Evolutionary conservation across 2,797 vertebrate genomes (phyloP).

Genomic region (Acipenser transmontanus): DNA sequence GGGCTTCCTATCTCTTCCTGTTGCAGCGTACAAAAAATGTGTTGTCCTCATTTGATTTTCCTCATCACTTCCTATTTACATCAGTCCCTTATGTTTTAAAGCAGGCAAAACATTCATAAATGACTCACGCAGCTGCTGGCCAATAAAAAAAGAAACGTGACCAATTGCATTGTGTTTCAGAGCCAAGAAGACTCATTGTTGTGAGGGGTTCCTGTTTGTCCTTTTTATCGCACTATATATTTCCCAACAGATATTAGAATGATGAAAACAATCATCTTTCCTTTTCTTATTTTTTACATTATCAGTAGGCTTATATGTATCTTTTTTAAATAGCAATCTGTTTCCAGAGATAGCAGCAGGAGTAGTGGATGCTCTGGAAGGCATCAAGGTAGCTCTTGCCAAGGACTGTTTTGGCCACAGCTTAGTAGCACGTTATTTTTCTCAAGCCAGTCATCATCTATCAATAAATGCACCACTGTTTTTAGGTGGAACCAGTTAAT

Average conservation of each 20-base stretch:
- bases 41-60: constrained; percentile 55
- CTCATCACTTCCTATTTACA: constrained; percentile 69
- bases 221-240: constrained; percentile 34
- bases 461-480: constrained; percentile 40
- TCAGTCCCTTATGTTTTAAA: constrained; percentile 49
- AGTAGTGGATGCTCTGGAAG: constrained; percentile 28
- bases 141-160: constrained; percentile 31
- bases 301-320: constrained; percentile 11
- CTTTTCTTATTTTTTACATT: background rate
- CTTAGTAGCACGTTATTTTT: constrained; percentile 36
- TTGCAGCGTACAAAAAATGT: constrained; percentile 60
- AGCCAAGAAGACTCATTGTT: constrained; percentile 35
- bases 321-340: background rate
- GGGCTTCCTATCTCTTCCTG: constrained; percentile 87
- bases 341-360: constrained; percentile 4
- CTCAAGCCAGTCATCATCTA: constrained; percentile 32
- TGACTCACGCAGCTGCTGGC: constrained; percentile 56
- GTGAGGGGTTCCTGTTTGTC: constrained; percentile 47
- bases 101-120: constrained; percentile 44
- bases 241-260: constrained; percentile 44
- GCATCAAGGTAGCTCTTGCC: constrained; percentile 24
- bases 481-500: constrained; percentile 31
- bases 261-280: constrained; percentile 32
- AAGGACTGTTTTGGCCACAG: constrained; percentile 27
- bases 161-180: constrained; percentile 32